Percentiles rank a stretch among this genome's conserved stretches.
Evolutionary conservation across 2,797 vertebrate genomes (phyloP).

Genomic region (Graptemys geographica): DNA sequence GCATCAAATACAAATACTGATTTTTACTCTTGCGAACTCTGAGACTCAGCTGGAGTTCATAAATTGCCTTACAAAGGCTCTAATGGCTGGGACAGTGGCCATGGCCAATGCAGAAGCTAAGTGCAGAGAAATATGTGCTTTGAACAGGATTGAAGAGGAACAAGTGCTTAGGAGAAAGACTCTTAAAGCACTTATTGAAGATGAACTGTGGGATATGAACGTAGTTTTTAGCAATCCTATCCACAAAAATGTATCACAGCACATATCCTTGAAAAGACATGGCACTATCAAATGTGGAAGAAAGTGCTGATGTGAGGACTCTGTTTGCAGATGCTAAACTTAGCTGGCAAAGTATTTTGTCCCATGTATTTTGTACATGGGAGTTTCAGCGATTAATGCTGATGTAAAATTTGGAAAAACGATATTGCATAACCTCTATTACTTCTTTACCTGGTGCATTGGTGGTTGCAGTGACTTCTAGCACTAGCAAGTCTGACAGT

Average conservation of each 20-base stretch:
- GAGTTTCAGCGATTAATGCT: background rate
- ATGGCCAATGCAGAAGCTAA: background rate
- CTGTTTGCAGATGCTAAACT: background rate
- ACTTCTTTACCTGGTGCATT: background rate
- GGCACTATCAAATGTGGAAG: background rate
- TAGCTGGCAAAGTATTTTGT: background rate
- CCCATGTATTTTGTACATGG: background rate
- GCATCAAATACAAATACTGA: background rate
- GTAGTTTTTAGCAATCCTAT: background rate
- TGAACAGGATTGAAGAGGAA: background rate
- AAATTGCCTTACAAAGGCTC: background rate
- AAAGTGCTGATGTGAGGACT: background rate
- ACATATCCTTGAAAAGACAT: background rate
- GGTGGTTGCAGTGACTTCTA: background rate
- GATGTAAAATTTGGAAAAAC: background rate
- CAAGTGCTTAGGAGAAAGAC: background rate
- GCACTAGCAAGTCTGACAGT: background rate
- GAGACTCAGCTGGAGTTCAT: background rate
- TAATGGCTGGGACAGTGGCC: background rate
- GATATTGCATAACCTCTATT: background rate
- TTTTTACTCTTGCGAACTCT: background rate
- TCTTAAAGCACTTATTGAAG: background rate
- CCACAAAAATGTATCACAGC: background rate
- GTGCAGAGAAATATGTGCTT: background rate
- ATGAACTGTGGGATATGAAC: background rate